These are phyloP conservation scores for Argentina silus DNA, from an alignment of 2,797 vertebrate species.

Conservation along the genomic window DNA sequence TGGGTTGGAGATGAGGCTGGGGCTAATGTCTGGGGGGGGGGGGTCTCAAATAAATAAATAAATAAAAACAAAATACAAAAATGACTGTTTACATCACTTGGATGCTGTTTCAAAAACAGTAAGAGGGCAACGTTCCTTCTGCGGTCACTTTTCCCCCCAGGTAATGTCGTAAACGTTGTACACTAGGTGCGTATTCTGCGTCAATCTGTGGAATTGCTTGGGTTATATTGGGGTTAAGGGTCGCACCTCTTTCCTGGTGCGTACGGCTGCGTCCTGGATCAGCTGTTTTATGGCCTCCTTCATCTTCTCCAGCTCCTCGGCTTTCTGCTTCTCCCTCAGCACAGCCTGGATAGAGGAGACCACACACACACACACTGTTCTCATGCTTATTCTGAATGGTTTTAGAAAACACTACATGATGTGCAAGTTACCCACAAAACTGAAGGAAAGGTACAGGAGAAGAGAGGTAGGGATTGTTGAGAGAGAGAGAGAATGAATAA, in stretches of 20 bases:
- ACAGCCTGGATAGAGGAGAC: slow-evolving; percentile 75
- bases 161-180: too few species aligned
- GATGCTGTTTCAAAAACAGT: too few species aligned
- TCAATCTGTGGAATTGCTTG: too few species aligned
- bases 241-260: slow-evolving; percentile 84
- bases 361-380: not conserved
- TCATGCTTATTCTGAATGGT: not conserved
- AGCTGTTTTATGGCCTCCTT: slow-evolving; percentile 84
- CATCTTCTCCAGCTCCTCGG: slow-evolving; percentile 86
- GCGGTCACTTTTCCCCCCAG: too few species aligned
- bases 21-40: not conserved
- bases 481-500: not conserved
- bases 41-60: too few species aligned
- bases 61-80: too few species aligned
- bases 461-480: not conserved
- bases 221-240: not conserved
- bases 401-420: too few species aligned
- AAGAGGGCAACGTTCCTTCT: too few species aligned
- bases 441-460: not conserved
- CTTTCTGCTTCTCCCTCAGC: slow-evolving; percentile 88
- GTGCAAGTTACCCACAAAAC: not conserved
- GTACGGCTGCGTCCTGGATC: slow-evolving; percentile 81
- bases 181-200: too few species aligned
- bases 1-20: too few species aligned
- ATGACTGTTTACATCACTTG: too few species aligned